A percentile compares a stretch with the other conserved stretches of the same genome.
Evolutionary conservation across 1,140 invertebrate species (phyloP).

Genomic region (Harlomillsia oculata): DNA sequence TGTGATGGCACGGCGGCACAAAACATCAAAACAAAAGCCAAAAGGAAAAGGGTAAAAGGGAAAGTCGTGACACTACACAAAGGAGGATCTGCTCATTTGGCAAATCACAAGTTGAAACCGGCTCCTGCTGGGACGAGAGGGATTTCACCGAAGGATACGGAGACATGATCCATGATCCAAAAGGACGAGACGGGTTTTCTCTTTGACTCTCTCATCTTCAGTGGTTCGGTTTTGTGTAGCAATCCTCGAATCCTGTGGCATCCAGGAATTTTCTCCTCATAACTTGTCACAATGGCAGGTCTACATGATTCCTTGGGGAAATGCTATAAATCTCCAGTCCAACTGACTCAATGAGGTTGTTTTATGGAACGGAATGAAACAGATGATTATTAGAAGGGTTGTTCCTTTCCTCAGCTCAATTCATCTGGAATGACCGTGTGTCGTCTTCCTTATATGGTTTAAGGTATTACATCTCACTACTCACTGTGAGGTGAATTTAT

Average conservation of each 20-base stretch:
- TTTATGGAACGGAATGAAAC: slow-evolving; percentile 32
- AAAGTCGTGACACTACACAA: slow-evolving; percentile 14
- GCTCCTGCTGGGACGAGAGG: too few species aligned
- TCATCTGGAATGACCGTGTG: slow-evolving; percentile 12
- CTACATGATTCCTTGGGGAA: slow-evolving; percentile 16
- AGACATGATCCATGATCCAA: too few species aligned
- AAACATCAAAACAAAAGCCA: slow-evolving; percentile 13
- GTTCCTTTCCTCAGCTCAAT: slow-evolving; percentile 13
- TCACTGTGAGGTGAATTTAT: too few species aligned
- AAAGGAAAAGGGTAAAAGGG: slow-evolving; percentile 7
- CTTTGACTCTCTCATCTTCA: too few species aligned
- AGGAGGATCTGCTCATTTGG: slow-evolving; percentile 8
- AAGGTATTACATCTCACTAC: too few species aligned
- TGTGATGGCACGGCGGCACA: neutral
- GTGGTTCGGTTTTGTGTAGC: too few species aligned
- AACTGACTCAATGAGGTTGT: slow-evolving; percentile 28
- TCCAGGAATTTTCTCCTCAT: slow-evolving; percentile 10
- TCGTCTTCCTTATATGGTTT: too few species aligned
- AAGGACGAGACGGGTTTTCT: too few species aligned
- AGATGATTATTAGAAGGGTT: slow-evolving; percentile 24
- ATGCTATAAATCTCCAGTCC: slow-evolving; percentile 24
- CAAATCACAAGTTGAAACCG: neutral
- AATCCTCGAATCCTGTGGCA: neutral
- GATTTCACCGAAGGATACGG: neutral
- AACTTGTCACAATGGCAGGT: slow-evolving; percentile 14